phyloP scores from a whole-genome alignment of 2,797 vertebrate species.

The Pampus argenteus region DNA sequence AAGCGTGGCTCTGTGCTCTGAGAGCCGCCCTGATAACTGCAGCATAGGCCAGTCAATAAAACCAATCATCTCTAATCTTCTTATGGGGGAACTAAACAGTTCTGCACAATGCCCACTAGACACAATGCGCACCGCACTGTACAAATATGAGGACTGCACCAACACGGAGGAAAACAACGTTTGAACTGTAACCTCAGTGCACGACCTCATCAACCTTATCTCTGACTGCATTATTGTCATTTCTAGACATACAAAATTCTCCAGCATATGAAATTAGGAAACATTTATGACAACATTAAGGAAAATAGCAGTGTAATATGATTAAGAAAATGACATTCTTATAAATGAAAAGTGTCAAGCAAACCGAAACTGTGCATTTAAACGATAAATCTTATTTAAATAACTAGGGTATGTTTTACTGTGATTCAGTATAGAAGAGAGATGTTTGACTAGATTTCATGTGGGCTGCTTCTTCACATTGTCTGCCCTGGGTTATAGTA shows the following conservation, averaged over 20 bases:
- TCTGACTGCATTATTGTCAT: constrained; percentile 12
- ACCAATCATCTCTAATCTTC: constrained; percentile 86
- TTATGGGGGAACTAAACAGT: constrained; percentile 78
- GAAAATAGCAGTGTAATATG: not conserved
- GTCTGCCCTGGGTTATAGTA: constrained; percentile 14
- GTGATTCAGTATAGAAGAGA: constrained; percentile 3
- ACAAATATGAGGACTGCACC: constrained; percentile 30
- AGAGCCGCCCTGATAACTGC: constrained; percentile 82
- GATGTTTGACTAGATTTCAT: not conserved
- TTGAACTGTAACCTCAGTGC: constrained; percentile 34
- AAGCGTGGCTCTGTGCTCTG: constrained; percentile 69
- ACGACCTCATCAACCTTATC: constrained; percentile 45
- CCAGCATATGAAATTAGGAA: not conserved
- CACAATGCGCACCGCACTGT: constrained; percentile 48
- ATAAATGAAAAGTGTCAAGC: constrained; percentile 1
- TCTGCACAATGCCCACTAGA: constrained; percentile 64
- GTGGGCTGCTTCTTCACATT: constrained; percentile 10
- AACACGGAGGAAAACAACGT: constrained; percentile 41
- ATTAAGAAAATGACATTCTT: not conserved
- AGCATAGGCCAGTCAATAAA: constrained; percentile 85
- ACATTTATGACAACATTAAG: constrained; percentile 8
- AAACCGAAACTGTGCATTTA: not conserved
- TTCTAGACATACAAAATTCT: constrained; percentile 17
- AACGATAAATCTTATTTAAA: constrained; percentile 9
- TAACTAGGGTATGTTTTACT: not conserved